phyloP scores from a whole-genome alignment of 2,113 vertebrate genomes.

The Calonectris borealis region DNA sequence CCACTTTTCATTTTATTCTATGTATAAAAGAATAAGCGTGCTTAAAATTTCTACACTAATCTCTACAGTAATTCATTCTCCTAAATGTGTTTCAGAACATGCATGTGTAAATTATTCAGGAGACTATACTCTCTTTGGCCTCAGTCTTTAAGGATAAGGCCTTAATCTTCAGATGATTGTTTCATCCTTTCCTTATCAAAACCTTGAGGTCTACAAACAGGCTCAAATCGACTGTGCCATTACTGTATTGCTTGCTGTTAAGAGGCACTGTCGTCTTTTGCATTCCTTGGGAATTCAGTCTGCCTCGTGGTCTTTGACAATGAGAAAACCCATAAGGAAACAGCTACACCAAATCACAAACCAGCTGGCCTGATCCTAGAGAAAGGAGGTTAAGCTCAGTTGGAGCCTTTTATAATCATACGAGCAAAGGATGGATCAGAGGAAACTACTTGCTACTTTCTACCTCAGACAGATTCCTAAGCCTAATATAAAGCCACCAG shows the following conservation, averaged over 20 bases:
- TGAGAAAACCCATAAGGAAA: rapidly evolving
- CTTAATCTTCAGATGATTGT: not conserved
- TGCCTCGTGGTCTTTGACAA: not conserved
- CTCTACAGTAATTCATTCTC: not conserved
- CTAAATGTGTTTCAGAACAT: not conserved
- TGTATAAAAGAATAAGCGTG: not conserved
- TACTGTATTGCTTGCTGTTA: not conserved
- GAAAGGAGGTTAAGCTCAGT: not conserved
- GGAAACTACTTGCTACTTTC: not conserved
- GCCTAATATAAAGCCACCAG: not conserved
- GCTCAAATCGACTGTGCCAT: not conserved
- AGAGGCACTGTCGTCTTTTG: not conserved
- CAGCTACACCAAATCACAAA: not conserved
- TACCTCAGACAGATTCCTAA: not conserved
- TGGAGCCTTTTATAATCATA: not conserved
- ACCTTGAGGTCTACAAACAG: not conserved
- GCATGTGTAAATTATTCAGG: not conserved
- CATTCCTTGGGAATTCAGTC: not conserved
- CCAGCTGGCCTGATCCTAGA: not conserved
- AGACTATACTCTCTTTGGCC: not conserved
- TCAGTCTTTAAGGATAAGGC: not conserved
- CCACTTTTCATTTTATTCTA: not conserved
- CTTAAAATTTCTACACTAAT: not conserved
- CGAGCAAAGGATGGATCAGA: not conserved
- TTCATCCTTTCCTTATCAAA: not conserved